Evolutionary conservation across 2,113 vertebrate species (phyloP), one percentile per base, ranked within the genome.

Genomic region (Gymnocephalus cernua): DNA sequence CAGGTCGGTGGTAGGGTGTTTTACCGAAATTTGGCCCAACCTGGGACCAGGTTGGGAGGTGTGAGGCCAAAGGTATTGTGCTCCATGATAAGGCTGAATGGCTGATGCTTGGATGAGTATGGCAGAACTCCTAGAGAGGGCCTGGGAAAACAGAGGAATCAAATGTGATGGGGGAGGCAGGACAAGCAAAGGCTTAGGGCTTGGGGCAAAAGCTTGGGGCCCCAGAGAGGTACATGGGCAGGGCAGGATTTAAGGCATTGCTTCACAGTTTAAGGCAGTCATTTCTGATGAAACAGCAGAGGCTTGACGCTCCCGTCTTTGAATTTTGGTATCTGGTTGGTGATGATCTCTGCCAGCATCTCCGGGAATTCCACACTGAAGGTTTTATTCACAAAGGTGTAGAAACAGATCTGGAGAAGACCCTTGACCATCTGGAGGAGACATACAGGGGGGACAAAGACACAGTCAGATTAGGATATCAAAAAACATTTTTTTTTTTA

Each of bases 331-430:
- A 99, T 94, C 95, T 99, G 98, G 96, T 98, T 97, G 95, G 95
- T 96, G 96, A 99, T 99, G 93, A 99, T 98, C 95, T 99, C 98
- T 51, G 97, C 96, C 95, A 99, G 95, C 98, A 99, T 99, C 94
- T 99, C 98, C 0, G 98, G 98, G 93, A 99, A 99, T 92, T 99
- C 98, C 91, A 99, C 96, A 84, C 96, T 97, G 93, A 97, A 96
- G 76, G 96, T 96, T 93, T 99, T 99, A 95, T 99, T 97, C 95
- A 99, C 95, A 93, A 99, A 99, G 48, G 97, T 99, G 93, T 98
- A 96, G 97, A 99, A 99, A 93, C 98, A 99, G 95, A 97, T 97
- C 93, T 95, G 95, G 89, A 99, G 96, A 45, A 99, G 96, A 86
- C 95, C 96, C 87, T 97, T 97, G 88, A 98, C 98, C 95, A 99